Evolutionary conservation across 2,113 vertebrate species (phyloP).

Genomic region (Shinisaurus crocodilurus): DNA sequence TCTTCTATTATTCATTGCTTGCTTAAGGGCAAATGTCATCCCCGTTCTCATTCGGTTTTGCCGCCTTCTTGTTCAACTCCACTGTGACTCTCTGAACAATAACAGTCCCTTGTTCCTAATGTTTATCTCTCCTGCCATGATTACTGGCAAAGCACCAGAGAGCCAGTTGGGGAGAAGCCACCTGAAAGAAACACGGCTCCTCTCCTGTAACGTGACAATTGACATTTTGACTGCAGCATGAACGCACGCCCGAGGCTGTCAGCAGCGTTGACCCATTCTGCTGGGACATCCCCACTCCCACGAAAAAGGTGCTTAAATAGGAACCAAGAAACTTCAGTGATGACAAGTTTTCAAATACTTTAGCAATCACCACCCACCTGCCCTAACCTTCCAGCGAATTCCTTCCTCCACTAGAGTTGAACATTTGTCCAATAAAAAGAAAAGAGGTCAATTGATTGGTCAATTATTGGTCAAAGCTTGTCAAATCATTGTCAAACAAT

Average conservation of each 20-base stretch:
- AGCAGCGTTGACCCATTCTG: neutral
- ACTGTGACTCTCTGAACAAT: neutral
- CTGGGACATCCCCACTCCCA: neutral
- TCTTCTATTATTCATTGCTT: conserved; percentile 12
- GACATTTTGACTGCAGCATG: conserved; percentile 15
- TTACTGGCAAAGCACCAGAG: conserved; percentile 7
- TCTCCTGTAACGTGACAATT: neutral
- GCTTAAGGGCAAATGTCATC: conserved; percentile 26
- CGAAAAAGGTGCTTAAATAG: neutral
- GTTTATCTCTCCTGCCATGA: neutral
- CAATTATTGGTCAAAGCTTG: too few relatives aligned
- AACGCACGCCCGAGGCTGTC: neutral
- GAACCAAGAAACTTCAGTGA: neutral
- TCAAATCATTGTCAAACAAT: too few relatives aligned
- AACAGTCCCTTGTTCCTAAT: neutral
- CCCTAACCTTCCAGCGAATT: neutral
- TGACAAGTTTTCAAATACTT: neutral
- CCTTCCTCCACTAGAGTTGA: neutral
- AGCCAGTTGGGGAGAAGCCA: neutral
- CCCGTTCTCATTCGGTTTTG: neutral
- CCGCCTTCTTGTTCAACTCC: neutral
- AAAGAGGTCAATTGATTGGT: too few relatives aligned
- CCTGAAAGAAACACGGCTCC: neutral
- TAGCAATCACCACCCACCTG: neutral
- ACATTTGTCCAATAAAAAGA: neutral